phyloP scores from a whole-genome alignment of 2,797 vertebrate species.

The Meda fulgida region DNA sequence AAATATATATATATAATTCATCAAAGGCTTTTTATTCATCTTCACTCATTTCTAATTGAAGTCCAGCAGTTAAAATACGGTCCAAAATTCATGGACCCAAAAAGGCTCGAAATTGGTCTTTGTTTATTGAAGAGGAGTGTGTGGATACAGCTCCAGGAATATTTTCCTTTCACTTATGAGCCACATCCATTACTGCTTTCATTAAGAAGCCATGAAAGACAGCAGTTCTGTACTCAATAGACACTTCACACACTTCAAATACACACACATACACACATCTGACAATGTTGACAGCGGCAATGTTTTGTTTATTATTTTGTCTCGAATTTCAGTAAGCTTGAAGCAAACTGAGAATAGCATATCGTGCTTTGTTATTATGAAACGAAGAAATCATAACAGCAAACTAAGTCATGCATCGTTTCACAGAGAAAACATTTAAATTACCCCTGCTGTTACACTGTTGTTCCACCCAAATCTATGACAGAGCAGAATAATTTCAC shows the following conservation, averaged over 20 bases:
- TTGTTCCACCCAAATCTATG: conserved; percentile 38
- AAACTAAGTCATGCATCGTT: conserved; percentile 42
- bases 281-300: conserved; percentile 10
- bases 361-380: conserved; percentile 36
- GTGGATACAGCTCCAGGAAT: conserved; percentile 6
- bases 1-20: background rate
- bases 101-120: background rate
- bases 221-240: conserved; percentile 62
- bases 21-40: conserved; percentile 5
- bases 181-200: background rate
- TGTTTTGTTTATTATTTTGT: conserved; percentile 15
- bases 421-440: conserved; percentile 47
- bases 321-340: conserved; percentile 16
- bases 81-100: conserved; percentile 5
- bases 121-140: conserved; percentile 19
- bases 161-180: conserved; percentile 2
- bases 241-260: conserved; percentile 55
- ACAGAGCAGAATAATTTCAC: conserved; percentile 47
- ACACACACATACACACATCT: background rate
- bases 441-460: conserved; percentile 37
- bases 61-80: background rate
- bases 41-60: conserved; percentile 9
- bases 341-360: conserved; percentile 29
- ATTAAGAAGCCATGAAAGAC: conserved; percentile 45
- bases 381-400: conserved; percentile 13